Base-by-base conservation (phyloP, 2,888 invertebrate genomes). In the Drosophila bunnanda region DNA sequence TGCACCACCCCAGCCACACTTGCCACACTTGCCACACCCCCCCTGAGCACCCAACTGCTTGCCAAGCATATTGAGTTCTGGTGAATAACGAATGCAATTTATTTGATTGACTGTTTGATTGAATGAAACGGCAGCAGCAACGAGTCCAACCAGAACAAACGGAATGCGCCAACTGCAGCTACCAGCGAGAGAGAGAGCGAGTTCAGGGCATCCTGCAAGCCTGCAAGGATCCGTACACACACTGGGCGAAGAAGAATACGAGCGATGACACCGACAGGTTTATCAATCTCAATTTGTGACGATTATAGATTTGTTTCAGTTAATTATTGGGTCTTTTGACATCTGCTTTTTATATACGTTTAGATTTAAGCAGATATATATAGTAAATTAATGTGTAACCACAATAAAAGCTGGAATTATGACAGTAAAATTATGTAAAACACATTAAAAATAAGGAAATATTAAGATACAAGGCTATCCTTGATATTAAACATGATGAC, bases 51-150 rank as follows among this genome's bases (percentile, higher is more conserved):
- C 9, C 20, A 75, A 72, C 59, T 53, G 25, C 50, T 71, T 71
- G 75, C 62, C 30, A 5, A 80, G 70, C 86, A 88, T 82, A 83
- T 83, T 80, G 86, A 82, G 80, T 88, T 80, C 62, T 44, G 68
- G 58, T 70, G 82, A 86, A 88, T 82, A 88, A 78, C 83, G 88
- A 88, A 85, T 88, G 86, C 88, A 88, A 83, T 83, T 83, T 85
- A 75, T 76, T 85, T 83, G 83, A 83, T 83, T 88, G 88, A 85
- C 86, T 83, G 86, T 80, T 83, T 80, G 83, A 83, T 88, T 88
- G 86, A 88, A 75, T 85, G 80, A 76, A 87, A 55, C 66, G 39
- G 66, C 59, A 54, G 41, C 50, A 48, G 59, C 54, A 54, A 48
- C 38, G 46, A 30, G 32, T 50, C 34, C 41, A 58, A 43, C 60